A percentile compares a stretch with the other conserved stretches of the same genome.
Evolutionary conservation across 1,140 invertebrate genomes (phyloP).

Genomic region (Galendromus occidentalis): DNA sequence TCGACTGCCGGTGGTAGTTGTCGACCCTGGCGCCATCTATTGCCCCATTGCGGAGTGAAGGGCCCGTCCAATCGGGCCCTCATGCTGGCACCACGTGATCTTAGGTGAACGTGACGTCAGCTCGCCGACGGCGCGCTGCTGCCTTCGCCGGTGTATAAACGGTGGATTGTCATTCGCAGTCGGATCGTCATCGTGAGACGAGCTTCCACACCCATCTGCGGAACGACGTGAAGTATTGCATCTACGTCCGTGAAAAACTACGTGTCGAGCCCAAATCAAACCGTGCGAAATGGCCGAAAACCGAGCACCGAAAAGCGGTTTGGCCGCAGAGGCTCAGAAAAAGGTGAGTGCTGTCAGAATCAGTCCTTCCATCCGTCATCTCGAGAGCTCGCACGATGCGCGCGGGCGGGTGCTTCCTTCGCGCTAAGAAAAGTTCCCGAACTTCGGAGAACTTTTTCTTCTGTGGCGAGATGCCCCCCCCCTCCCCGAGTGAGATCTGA

Average conservation of each 20-base stretch:
- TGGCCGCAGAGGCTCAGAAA: slow-evolving; percentile 73
- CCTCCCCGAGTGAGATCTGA: too few species aligned
- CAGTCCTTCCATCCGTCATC: not conserved
- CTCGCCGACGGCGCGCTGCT: not conserved
- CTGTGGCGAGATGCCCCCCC: too few species aligned
- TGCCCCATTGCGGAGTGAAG: not conserved
- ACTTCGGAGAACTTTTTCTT: too few species aligned
- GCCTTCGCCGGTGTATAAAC: slow-evolving; percentile 12
- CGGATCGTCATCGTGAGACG: not conserved
- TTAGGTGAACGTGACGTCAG: not conserved
- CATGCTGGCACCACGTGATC: not conserved
- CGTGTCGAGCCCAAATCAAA: not conserved
- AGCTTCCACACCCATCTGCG: not conserved
- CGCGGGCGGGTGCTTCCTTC: not conserved
- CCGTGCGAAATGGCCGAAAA: slow-evolving; percentile 47
- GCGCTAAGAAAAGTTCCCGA: too few species aligned
- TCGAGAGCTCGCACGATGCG: not conserved
- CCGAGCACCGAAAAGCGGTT: slow-evolving; percentile 75
- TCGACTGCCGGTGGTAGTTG: too few species aligned
- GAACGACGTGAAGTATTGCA: not conserved
- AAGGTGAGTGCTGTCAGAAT: slow-evolving; percentile 42
- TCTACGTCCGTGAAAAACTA: not conserved
- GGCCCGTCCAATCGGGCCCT: not conserved
- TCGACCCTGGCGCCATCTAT: not conserved
- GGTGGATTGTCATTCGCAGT: not conserved